A percentile compares a stretch with the other conserved stretches of the same genome.
These are phyloP conservation scores for Ennomos quercinarius DNA, from an alignment of 2,888 invertebrate genomes.

Conservation along the genomic window DNA sequence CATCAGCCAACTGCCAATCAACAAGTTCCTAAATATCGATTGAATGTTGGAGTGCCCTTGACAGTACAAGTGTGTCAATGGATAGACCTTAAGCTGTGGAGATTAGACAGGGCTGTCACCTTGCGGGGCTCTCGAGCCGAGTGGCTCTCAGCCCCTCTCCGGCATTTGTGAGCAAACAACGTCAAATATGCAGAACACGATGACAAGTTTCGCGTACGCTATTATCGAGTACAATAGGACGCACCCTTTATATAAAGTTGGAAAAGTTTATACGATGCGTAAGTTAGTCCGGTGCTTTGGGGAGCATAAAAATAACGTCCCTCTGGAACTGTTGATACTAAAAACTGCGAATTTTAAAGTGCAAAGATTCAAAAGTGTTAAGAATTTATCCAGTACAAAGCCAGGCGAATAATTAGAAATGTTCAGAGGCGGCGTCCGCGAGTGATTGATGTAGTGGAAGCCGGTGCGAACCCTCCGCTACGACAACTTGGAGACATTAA, in stretches of 20 bases:
- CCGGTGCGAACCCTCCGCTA: constrained; percentile 56
- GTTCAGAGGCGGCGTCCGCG: constrained; percentile 81
- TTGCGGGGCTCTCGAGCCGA: constrained; percentile 74
- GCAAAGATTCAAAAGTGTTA: constrained; percentile 45
- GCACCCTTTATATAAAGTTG: constrained; percentile 32
- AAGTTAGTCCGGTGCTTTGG: constrained; percentile 12
- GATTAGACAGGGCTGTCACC: constrained; percentile 79
- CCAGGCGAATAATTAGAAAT: constrained; percentile 82
- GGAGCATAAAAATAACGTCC: constrained; percentile 10
- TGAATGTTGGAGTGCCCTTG: constrained; percentile 28
- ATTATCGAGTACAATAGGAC: constrained; percentile 25
- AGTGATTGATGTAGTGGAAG: constrained; percentile 86
- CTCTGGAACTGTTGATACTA: constrained; percentile 1
- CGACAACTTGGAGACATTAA: constrained; percentile 84
- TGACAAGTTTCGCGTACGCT: constrained; percentile 37
- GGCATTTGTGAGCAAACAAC: constrained; percentile 72
- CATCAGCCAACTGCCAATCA: constrained; percentile 33
- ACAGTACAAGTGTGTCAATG: constrained; percentile 59
- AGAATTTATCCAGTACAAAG: constrained; percentile 65
- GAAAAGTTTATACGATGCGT: constrained; percentile 26
- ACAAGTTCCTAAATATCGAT: constrained; percentile 42
- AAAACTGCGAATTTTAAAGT: constrained; percentile 12
- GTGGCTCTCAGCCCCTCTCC: constrained; percentile 58
- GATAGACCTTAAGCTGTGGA: constrained; percentile 66
- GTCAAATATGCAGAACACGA: constrained; percentile 69